Evolutionary conservation across 2,888 invertebrate species (phyloP).

Genomic region (Lithophane ornitopus): DNA sequence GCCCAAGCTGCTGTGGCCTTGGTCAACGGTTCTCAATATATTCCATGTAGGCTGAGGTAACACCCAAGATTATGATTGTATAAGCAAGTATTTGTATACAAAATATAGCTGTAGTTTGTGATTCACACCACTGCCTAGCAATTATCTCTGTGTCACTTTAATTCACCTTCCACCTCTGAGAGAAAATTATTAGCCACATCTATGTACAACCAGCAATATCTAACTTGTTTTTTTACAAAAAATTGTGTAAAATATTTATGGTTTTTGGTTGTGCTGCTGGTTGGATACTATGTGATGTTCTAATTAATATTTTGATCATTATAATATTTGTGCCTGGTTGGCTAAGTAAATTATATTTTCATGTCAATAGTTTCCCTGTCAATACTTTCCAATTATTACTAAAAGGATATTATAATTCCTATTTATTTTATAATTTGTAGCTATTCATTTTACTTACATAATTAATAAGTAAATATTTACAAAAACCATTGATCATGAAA

Average conservation of each 20-base stretch:
- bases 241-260: neutral
- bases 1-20: constrained; percentile 60
- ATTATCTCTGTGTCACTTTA: constrained; percentile 45
- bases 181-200: constrained; percentile 25
- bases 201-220: neutral
- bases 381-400: neutral
- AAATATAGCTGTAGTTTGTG: constrained; percentile 47
- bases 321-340: neutral
- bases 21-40: constrained; percentile 57
- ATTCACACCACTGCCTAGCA: constrained; percentile 38
- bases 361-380: constrained; percentile 1
- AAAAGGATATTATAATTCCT: neutral
- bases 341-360: neutral
- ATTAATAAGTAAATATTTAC: constrained; percentile 4
- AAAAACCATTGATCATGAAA: constrained; percentile 20
- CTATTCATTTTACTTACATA: neutral
- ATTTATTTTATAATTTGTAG: neutral
- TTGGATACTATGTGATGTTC: neutral
- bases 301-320: neutral
- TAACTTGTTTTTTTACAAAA: neutral
- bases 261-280: neutral
- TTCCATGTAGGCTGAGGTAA: constrained; percentile 60
- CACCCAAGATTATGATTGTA: constrained; percentile 36
- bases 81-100: constrained; percentile 51
- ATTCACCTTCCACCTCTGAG: constrained; percentile 41